Base-by-base conservation (phyloP, 2,797 vertebrate species). In the Coracias cyanogaster region DNA sequence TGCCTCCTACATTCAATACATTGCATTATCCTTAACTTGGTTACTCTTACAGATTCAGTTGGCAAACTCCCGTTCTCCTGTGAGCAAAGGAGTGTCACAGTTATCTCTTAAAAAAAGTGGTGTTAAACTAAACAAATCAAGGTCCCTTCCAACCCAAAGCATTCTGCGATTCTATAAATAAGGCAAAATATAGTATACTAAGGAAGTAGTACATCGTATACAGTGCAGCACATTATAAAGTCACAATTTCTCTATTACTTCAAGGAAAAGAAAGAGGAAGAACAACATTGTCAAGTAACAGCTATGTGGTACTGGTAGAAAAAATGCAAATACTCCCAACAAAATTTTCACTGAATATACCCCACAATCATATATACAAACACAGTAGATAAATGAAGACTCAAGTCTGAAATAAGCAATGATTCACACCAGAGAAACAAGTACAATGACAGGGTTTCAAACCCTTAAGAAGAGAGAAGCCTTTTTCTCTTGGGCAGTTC, bases 111-210 rank as follows among this genome's bases (percentile, higher is more conserved):
- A 19, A 15, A 58, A 20, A 49, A 62, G 31, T 3, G 16, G 21
- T 28, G 13, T 2, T 55, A 10, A 83, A 5, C 60, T 20, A 58
- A 43, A 76, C 8, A 70, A 73, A 18, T 57, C n/a, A 57, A 57
- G n/a, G 55, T 57, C n/a, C 20, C n/a, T n/a, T 33, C n/a, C 55
- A 57, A n/a, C 20, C 31, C 54, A 33, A 33, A 57, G 54, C 54
- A 57, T 21, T 33, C 54, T 57, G n/a, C 10, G 31, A 57, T 19
- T 57, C 29, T 31, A 31, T 19, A 17, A 54, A 31, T 2, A 52
- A 45, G 37, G 31, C 37, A 61, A 65, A 72, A 29, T 10, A 11
- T 0, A 0, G n/a, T 8, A 10, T 29, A 1, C 26, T 49, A 55
- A 77, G 37, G 21, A 49, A 58, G 39, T 5, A 39, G 15, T 6